Percentiles rank a stretch among this genome's conserved stretches.
These are phyloP conservation scores for Cyanistes caeruleus DNA, from an alignment of 2,113 vertebrate species.

Conservation along the genomic window DNA sequence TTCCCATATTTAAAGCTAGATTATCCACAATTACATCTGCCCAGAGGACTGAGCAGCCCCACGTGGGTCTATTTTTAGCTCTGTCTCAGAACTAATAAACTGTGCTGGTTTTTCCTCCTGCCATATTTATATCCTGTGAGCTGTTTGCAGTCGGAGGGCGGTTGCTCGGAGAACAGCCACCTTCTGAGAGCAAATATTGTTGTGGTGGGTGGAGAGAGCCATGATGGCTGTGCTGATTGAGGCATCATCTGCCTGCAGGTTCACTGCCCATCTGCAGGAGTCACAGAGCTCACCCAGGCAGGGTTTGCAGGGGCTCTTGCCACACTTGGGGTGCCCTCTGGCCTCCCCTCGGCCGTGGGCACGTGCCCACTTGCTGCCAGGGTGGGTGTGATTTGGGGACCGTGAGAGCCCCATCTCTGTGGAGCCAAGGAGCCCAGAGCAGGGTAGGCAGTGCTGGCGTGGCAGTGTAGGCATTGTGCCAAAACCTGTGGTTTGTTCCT, in stretches of 20 bases:
- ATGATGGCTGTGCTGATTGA: accelerated
- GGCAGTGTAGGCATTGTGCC: not conserved
- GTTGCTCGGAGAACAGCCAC: not conserved
- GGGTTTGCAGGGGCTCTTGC: not conserved
- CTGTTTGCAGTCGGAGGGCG: not conserved
- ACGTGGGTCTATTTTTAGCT: slow-evolving; percentile 46
- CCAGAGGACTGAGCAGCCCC: slow-evolving; percentile 21
- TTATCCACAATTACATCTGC: slow-evolving; percentile 65
- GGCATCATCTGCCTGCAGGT: not conserved
- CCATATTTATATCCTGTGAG: not conserved
- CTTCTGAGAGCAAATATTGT: not conserved
- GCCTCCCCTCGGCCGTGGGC: accelerated
- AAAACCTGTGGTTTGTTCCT: not conserved
- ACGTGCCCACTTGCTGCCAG: accelerated
- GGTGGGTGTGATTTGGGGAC: not conserved
- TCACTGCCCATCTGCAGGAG: not conserved
- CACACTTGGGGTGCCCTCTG: accelerated
- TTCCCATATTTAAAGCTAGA: slow-evolving; percentile 22
- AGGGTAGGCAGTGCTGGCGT: not conserved
- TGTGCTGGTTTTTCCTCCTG: not conserved
- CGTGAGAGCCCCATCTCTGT: accelerated
- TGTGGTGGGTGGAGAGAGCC: not conserved
- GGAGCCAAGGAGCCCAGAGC: accelerated
- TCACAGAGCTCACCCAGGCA: not conserved
- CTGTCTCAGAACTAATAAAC: slow-evolving; percentile 11